Evolutionary conservation across 1,140 invertebrate species (phyloP).

Genomic region (Drosophila sturtevanti): DNA sequence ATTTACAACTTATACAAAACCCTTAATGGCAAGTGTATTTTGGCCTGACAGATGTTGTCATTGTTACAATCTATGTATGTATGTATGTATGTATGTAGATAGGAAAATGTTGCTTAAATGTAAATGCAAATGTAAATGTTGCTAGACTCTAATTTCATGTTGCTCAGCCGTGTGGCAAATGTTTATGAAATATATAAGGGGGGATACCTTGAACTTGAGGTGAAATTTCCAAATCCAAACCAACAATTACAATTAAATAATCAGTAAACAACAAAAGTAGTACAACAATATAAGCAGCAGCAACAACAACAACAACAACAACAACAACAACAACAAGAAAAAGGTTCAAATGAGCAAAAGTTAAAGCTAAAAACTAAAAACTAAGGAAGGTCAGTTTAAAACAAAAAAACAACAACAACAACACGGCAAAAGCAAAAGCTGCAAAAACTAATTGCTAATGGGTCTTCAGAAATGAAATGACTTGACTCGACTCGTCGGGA

Average conservation of each 20-base stretch:
- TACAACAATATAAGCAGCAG: constrained; percentile 4
- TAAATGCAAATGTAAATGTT: no score
- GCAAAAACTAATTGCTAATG: constrained; percentile 16
- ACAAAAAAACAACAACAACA: constrained; percentile 39
- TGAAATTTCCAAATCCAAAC: constrained; percentile 34
- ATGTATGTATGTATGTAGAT: no score
- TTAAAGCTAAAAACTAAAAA: constrained; percentile 20
- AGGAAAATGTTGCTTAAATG: neutral
- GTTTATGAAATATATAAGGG: neutral
- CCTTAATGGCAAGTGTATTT: neutral
- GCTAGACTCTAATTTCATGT: neutral
- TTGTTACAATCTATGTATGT: neutral
- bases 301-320: constrained; percentile 30
- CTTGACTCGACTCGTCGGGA: neutral
- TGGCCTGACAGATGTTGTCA: neutral
- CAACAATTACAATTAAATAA: constrained; percentile 39
- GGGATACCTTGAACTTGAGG: constrained; percentile 60
- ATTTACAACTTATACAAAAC: no score
- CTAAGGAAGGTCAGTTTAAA: constrained; percentile 45
- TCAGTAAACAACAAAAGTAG: constrained; percentile 15
- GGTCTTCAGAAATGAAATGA: neutral
- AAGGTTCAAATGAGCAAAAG: constrained; percentile 36
- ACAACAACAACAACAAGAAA: constrained; percentile 30
- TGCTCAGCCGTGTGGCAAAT: neutral
- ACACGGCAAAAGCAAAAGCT: constrained; percentile 26